Percentiles rank a stretch among this genome's conserved stretches.
These are phyloP conservation scores for Sphaerophoria taeniata DNA, from an alignment of 2,888 invertebrate genomes.

Conservation along the genomic window DNA sequence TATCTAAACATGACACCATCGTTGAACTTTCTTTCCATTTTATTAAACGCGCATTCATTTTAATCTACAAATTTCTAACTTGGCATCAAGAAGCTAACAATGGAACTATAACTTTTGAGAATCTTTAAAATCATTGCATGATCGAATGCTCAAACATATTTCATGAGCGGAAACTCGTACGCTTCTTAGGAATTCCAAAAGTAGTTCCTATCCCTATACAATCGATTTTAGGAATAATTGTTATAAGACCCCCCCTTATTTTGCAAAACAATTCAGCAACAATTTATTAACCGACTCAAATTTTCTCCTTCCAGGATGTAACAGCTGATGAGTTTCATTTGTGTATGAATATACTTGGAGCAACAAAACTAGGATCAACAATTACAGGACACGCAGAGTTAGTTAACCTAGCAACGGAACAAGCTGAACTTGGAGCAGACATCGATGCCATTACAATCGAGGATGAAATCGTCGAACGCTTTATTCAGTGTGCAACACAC, in stretches of 20 bases:
- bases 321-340: slow-evolving; percentile 96
- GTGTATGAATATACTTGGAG: slow-evolving; percentile 92
- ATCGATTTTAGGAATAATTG: too few relatives aligned
- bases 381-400: slow-evolving; percentile 93
- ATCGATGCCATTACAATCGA: slow-evolving; percentile 84
- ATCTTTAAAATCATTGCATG: too few relatives aligned
- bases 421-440: slow-evolving; percentile 91
- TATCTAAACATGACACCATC: too few relatives aligned
- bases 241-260: not conserved
- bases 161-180: too few relatives aligned
- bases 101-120: too few relatives aligned
- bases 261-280: not conserved
- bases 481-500: slow-evolving; percentile 93
- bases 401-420: slow-evolving; percentile 92
- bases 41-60: too few relatives aligned
- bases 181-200: not conserved
- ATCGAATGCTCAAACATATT: too few relatives aligned
- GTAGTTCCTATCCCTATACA: not conserved
- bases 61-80: too few relatives aligned
- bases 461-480: slow-evolving; percentile 89
- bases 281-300: slow-evolving; percentile 37
- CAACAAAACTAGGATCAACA: slow-evolving; percentile 91
- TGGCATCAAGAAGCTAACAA: too few relatives aligned
- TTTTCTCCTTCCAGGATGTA: slow-evolving; percentile 87
- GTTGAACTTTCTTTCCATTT: too few relatives aligned